A percentile compares a stretch with the other conserved stretches of the same genome.
Evolutionary conservation across 2,113 vertebrate species (phyloP).

Genomic region (Haemorhous mexicanus): DNA sequence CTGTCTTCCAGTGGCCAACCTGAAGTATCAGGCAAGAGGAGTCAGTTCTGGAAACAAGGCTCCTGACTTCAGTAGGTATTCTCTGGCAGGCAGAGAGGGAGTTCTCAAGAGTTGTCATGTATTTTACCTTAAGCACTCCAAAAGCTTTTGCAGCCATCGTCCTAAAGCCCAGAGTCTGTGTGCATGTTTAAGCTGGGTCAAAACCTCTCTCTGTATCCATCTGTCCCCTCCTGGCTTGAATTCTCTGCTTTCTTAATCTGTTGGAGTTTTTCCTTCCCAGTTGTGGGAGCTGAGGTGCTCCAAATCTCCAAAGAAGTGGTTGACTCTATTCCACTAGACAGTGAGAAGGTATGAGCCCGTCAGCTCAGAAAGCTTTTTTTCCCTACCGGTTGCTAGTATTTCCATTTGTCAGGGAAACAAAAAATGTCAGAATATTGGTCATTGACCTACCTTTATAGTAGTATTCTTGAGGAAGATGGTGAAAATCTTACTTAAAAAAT

Average conservation of each 20-base stretch:
- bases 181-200: not conserved
- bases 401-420: not conserved
- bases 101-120: not conserved
- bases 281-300: not conserved
- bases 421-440: not conserved
- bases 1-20: not conserved
- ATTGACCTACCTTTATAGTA: not conserved
- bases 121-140: not conserved
- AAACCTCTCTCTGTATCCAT: not conserved
- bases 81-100: not conserved
- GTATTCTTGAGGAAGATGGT: not conserved
- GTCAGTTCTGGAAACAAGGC: not conserved
- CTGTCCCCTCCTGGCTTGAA: not conserved
- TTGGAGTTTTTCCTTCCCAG: not conserved
- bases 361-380: not conserved
- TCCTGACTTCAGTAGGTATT: not conserved
- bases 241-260: not conserved
- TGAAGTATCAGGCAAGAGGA: not conserved
- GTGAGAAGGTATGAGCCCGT: not conserved
- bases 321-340: not conserved
- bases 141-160: not conserved
- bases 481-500: not conserved
- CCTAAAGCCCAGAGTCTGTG: not conserved
- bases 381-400: not conserved
- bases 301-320: not conserved